A percentile compares a stretch with the other conserved stretches of the same genome.
These are phyloP conservation scores for Onychomys torridus DNA, from an alignment of 2,797 vertebrate genomes.

Conservation along the genomic window DNA sequence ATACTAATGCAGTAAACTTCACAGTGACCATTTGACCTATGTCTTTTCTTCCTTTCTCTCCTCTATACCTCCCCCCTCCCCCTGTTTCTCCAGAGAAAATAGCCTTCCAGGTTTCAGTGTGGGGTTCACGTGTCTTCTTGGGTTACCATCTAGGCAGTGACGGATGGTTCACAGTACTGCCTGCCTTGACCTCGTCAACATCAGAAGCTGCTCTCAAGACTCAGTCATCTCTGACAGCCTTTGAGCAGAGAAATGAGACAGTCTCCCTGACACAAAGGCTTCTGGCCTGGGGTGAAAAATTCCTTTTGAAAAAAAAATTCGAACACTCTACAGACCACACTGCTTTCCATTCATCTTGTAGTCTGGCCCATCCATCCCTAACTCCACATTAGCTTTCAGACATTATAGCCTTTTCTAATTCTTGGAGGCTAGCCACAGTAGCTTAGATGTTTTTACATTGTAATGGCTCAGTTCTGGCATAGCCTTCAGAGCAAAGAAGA, in stretches of 20 bases:
- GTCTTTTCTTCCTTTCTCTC: constrained; percentile 76
- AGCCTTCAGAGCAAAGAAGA: constrained; percentile 67
- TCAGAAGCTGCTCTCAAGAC: constrained; percentile 91
- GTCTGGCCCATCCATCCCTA: constrained; percentile 81
- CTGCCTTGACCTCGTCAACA: constrained; percentile 91
- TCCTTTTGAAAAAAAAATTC: constrained; percentile 88
- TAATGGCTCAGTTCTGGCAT: constrained; percentile 64
- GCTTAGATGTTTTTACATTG: constrained; percentile 77
- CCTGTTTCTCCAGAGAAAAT: constrained; percentile 82
- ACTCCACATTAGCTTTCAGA: constrained; percentile 84
- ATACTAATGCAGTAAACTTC: constrained; percentile 87
- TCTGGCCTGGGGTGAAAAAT: constrained; percentile 91
- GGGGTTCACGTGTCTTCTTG: constrained; percentile 84
- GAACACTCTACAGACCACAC: constrained; percentile 86
- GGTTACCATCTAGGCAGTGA: constrained; percentile 83
- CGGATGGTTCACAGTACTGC: constrained; percentile 87
- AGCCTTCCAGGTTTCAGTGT: constrained; percentile 78
- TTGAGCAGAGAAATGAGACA: constrained; percentile 92
- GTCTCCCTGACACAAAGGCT: constrained; percentile 91
- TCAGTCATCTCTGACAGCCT: constrained; percentile 92
- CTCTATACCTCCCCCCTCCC: constrained; percentile 78
- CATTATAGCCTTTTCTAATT: constrained; percentile 79
- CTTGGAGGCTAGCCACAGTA: constrained; percentile 75
- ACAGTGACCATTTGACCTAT: constrained; percentile 85
- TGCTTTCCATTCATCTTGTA: constrained; percentile 89